phyloP scores from a whole-genome alignment of 2,888 invertebrate genomes.

The Cabera pusaria region DNA sequence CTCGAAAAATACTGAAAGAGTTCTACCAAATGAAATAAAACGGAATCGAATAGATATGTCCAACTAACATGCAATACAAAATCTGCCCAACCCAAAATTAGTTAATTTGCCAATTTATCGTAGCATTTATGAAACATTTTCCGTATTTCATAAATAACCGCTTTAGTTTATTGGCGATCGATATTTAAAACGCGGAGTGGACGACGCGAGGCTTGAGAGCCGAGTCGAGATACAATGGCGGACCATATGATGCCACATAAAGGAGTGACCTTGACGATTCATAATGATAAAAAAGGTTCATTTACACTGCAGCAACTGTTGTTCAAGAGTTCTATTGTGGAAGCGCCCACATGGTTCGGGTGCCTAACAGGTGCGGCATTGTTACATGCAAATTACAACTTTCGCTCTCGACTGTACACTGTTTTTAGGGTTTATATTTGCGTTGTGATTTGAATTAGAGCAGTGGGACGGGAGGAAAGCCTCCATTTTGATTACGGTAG shows the following conservation, averaged over 20 bases:
- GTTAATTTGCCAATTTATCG: too few species aligned
- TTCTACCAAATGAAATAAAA: too few species aligned
- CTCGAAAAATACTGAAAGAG: too few species aligned
- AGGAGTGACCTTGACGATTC: conserved; percentile 72
- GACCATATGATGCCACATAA: conserved; percentile 63
- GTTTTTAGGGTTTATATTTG: conserved; percentile 55
- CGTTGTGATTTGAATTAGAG: conserved; percentile 27
- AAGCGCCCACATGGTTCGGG: conserved; percentile 66
- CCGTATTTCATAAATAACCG: background rate
- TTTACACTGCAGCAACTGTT: conserved; percentile 78
- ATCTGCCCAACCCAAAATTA: too few species aligned
- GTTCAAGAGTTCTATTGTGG: conserved; percentile 68
- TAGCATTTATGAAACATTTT: too few species aligned
- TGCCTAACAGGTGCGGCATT: conserved; percentile 77
- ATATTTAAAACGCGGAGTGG: too few species aligned
- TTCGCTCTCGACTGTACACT: conserved; percentile 69
- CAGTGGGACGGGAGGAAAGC: conserved; percentile 16
- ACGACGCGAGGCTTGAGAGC: background rate
- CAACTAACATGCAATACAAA: too few species aligned
- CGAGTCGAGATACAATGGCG: conserved; percentile 25
- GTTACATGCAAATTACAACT: conserved; percentile 81
- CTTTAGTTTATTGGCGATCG: conserved; percentile 18
- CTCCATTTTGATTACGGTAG: conserved; percentile 5
- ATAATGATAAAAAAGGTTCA: conserved; percentile 80
- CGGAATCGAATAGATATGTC: too few species aligned